Evolutionary conservation across 2,113 vertebrate species (phyloP).

Genomic region (Ictidomys tridecemlineatus): DNA sequence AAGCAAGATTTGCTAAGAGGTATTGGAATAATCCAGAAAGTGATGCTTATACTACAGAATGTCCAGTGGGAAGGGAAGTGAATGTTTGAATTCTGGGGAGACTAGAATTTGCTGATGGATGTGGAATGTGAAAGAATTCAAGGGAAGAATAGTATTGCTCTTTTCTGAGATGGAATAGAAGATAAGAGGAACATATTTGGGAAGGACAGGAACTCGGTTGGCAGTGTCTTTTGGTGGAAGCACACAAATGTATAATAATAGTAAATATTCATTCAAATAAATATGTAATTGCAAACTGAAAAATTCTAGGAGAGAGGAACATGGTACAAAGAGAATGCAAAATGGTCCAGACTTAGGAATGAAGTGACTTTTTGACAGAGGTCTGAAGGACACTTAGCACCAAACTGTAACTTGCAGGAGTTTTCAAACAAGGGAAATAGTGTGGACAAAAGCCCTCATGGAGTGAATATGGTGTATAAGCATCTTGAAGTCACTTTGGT

Average conservation of each 20-base stretch:
- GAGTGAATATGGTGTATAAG: not conserved
- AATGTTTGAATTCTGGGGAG: not conserved
- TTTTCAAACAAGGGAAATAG: constrained; percentile 19
- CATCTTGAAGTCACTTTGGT: not conserved
- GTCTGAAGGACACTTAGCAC: not conserved
- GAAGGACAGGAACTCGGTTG: not conserved
- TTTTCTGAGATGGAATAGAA: constrained; percentile 21
- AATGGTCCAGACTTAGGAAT: not conserved
- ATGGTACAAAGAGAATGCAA: constrained; percentile 8
- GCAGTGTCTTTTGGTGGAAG: constrained; percentile 16
- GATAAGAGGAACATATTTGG: not conserved
- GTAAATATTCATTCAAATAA: not conserved
- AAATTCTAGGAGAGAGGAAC: constrained; percentile 3
- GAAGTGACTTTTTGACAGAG: constrained; percentile 44
- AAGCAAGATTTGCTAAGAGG: not conserved
- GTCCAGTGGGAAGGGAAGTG: not conserved
- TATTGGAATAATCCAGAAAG: not conserved
- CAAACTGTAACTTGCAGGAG: not conserved
- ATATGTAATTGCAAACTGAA: not conserved
- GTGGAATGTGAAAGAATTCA: not conserved
- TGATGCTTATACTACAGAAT: not conserved
- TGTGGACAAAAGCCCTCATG: not conserved
- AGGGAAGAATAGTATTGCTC: not conserved
- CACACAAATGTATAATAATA: not conserved
- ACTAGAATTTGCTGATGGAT: not conserved